A percentile compares a stretch with the other conserved stretches of the same genome.
Evolutionary conservation across 1,140 invertebrate genomes (phyloP).

Genomic region (Rhizoglyphus robini): DNA sequence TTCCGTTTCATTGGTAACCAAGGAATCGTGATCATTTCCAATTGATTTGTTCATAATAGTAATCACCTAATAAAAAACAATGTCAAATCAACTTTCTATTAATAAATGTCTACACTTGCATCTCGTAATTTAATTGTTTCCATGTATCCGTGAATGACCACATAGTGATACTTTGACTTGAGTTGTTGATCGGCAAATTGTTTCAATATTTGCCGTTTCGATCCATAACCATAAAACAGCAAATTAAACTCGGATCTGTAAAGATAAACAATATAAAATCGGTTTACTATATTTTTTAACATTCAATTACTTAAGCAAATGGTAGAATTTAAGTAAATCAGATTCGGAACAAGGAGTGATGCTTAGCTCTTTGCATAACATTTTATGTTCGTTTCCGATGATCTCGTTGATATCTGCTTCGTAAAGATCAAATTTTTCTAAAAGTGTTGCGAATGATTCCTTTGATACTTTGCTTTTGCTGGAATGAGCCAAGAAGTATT

Average conservation of each 20-base stretch:
- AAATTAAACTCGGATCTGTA: constrained; percentile 53
- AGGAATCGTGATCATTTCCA: neutral
- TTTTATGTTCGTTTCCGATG: constrained; percentile 2
- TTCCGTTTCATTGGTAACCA: neutral
- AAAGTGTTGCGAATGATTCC: neutral
- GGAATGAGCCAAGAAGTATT: constrained; percentile 14
- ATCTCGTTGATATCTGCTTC: constrained; percentile 11
- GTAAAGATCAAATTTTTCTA: constrained; percentile 15
- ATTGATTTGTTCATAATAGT: constrained; percentile 11
- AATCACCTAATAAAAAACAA: constrained; percentile 18
- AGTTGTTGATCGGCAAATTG: constrained; percentile 56
- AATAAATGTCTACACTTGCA: constrained; percentile 33
- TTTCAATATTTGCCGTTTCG: constrained; percentile 62
- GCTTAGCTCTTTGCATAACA: constrained; percentile 9
- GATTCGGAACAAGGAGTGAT: neutral
- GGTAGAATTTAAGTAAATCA: neutral
- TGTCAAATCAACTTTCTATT: constrained; percentile 2
- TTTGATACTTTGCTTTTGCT: neutral
- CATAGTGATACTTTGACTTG: constrained; percentile 29
- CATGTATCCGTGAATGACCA: constrained; percentile 75
- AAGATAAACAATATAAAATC: constrained; percentile 2
- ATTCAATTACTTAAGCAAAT: neutral
- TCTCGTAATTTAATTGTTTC: constrained; percentile 73
- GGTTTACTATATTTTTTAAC: neutral
- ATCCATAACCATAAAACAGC: constrained; percentile 73